Evolutionary conservation across 1,140 invertebrate species (phyloP), one percentile per base, ranked within the genome.

Genomic region (Atopsyche davidsoni): DNA sequence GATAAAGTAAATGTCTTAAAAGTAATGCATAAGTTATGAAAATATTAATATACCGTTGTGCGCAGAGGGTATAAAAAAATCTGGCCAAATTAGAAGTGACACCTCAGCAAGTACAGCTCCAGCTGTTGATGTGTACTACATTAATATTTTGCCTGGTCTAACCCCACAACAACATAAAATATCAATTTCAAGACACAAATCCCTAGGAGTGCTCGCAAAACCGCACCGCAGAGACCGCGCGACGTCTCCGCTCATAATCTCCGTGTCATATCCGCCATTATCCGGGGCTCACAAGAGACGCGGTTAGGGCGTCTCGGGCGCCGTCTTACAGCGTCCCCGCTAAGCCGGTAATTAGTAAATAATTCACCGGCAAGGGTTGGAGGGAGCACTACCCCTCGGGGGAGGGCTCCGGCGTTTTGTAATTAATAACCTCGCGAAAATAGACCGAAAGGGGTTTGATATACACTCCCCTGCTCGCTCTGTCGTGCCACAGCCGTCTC

Each of bases 331-430:
- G 31, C 43, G 31, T 48, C 32, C 47, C 43, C 38, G 34, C 45
- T 40, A 56, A 57, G 51, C 55, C 46, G 47, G 55, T 58, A 58
- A 58, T 58, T 58, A 58, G 55, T 58, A 58, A 58, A 58, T 58
- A 58, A 58, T 58, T 58, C 55, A 58, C 53, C 39, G 40, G 10
- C 48, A 39, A 19, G 55, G 45, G 54, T 14, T 25, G 48, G 31
- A 19, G 36, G 34, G 18, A 45, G 35, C n/a, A n/a, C n/a, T n/a
- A n/a, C n/a, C n/a, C n/a, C n/a, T n/a, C n/a, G n/a, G n/a, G n/a
- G n/a, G n/a, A n/a, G n/a, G n/a, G n/a, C n/a, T n/a, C n/a, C n/a
- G n/a, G 41, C 24, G 50, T 46, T 53, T 42, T 46, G 55, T 57
- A 57, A 57, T 57, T 57, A 57, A 57, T 57, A 57, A 57, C 53